Evolutionary conservation across 2,113 vertebrate genomes (phyloP).

Genomic region (Dendropsophus ebraccatus): DNA sequence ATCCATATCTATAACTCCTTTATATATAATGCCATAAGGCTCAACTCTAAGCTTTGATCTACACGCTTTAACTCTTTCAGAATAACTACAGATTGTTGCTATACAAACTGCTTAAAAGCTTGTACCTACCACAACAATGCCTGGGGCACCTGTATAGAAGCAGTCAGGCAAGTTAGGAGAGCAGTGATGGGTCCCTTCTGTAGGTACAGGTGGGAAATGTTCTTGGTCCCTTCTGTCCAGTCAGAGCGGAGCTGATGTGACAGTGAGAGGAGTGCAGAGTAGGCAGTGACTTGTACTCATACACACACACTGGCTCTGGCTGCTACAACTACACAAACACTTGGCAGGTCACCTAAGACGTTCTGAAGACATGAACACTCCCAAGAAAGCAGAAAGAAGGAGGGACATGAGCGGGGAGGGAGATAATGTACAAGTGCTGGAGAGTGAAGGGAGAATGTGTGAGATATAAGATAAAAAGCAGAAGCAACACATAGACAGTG

Average conservation of each 20-base stretch:
- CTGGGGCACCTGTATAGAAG: constrained; percentile 28
- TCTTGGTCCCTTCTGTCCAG: constrained; percentile 4
- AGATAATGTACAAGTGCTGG: constrained; percentile 15
- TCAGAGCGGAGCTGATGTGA: neutral
- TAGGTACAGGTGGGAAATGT: neutral
- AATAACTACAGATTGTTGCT: constrained; percentile 5
- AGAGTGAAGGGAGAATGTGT: neutral
- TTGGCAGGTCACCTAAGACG: constrained; percentile 45
- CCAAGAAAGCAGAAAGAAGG: constrained; percentile 38
- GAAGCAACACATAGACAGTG: neutral
- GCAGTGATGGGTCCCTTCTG: constrained; percentile 14
- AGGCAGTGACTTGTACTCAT: neutral
- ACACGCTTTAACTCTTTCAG: neutral
- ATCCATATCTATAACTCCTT: neutral
- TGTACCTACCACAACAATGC: constrained; percentile 42
- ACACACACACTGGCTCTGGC: constrained; percentile 21
- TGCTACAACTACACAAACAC: constrained; percentile 26
- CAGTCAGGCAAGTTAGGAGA: constrained; percentile 8
- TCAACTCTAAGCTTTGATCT: neutral
- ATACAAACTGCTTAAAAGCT: constrained; percentile 26
- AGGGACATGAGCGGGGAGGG: constrained; percentile 28
- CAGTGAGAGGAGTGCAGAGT: constrained; percentile 15
- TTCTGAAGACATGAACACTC: constrained; percentile 36
- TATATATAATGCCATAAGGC: too few species aligned
- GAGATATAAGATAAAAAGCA: constrained; percentile 13